phyloP scores from a whole-genome alignment of 2,797 vertebrate species.

The Cirrhinus molitorella region DNA sequence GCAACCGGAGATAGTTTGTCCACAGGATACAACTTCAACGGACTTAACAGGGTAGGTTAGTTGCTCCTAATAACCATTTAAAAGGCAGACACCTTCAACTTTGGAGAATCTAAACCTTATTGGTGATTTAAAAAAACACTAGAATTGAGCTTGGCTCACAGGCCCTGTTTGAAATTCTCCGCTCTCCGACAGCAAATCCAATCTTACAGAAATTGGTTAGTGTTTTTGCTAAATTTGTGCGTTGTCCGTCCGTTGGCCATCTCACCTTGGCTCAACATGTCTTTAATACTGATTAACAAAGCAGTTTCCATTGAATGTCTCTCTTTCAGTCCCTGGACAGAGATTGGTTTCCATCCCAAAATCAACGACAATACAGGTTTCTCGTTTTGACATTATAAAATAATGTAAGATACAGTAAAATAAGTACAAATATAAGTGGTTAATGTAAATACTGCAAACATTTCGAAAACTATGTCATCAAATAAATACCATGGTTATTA shows the following conservation, averaged over 20 bases:
- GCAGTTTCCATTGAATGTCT: conserved; percentile 46
- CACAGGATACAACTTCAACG: conserved; percentile 65
- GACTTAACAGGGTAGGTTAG: conserved; percentile 17
- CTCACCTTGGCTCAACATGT: conserved; percentile 16
- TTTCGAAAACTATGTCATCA: conserved; percentile 63
- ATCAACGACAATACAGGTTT: conserved; percentile 37
- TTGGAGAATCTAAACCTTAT: conserved; percentile 21
- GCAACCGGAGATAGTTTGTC: conserved; percentile 69
- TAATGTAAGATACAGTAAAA: conserved; percentile 48
- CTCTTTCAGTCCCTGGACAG: conserved; percentile 31
- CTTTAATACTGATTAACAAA: conserved; percentile 56
- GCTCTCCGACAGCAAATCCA: conserved; percentile 6
- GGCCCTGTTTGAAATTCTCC: conserved; percentile 4
- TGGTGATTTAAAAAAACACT: background rate
- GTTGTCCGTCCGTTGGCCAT: background rate
- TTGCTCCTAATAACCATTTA: conserved; percentile 11
- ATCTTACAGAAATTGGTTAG: background rate
- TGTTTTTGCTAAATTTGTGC: conserved; percentile 6
- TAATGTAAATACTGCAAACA: conserved; percentile 69
- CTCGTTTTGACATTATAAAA: conserved; percentile 42
- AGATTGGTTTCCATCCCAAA: conserved; percentile 34
- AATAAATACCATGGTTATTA: conserved; percentile 59
- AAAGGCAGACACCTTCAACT: conserved; percentile 13
- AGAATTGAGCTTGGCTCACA: conserved; percentile 18
- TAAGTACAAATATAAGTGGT: conserved; percentile 57